A percentile compares a stretch with the other conserved stretches of the same genome.
Evolutionary conservation across 30 jellyfish, hydroid and myxozoan species (phyloP).

Genomic region (Mastigias papua): DNA sequence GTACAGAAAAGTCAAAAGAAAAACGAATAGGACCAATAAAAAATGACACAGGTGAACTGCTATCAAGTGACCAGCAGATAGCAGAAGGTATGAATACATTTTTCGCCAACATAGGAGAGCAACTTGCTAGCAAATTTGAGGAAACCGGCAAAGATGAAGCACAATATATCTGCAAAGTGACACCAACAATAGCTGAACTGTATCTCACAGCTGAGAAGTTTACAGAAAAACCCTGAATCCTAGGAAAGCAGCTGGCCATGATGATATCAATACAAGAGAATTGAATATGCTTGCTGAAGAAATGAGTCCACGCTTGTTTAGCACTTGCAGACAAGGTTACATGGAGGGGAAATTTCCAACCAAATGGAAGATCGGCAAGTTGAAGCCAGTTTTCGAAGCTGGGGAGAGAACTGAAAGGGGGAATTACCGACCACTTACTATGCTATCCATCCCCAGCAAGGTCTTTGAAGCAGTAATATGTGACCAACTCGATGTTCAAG

Average conservation of each 20-base stretch:
- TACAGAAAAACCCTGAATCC: constrained; percentile 13
- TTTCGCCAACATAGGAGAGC: constrained; percentile 28
- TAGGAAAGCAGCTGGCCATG: constrained; percentile 31
- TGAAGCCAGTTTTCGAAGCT: constrained; percentile 41
- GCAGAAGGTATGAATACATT: constrained; percentile 5
- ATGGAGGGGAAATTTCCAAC: constrained; percentile 10
- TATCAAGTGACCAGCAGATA: background rate
- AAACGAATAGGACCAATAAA: constrained; percentile 6
- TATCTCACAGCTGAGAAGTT: constrained; percentile 12
- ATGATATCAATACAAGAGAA: background rate
- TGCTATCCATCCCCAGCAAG: constrained; percentile 79
- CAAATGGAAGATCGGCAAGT: constrained; percentile 44
- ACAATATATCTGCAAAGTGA: too few species aligned
- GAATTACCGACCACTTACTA: constrained; percentile 66
- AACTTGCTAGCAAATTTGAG: constrained; percentile 10
- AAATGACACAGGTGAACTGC: constrained; percentile 19
- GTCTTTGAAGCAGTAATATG: constrained; percentile 64
- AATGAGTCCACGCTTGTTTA: background rate
- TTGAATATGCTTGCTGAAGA: constrained; percentile 14
- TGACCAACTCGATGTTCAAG: constrained; percentile 49
- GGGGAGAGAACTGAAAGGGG: constrained; percentile 9
- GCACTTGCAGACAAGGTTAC: constrained; percentile 8
- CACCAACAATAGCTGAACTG: constrained; percentile 20
- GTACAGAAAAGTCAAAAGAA: constrained; percentile 1
- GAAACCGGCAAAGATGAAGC: constrained; percentile 10